Evolutionary conservation across 2,113 vertebrate species (phyloP), one percentile per base, ranked within the genome.

Genomic region (Cacatua alba): DNA sequence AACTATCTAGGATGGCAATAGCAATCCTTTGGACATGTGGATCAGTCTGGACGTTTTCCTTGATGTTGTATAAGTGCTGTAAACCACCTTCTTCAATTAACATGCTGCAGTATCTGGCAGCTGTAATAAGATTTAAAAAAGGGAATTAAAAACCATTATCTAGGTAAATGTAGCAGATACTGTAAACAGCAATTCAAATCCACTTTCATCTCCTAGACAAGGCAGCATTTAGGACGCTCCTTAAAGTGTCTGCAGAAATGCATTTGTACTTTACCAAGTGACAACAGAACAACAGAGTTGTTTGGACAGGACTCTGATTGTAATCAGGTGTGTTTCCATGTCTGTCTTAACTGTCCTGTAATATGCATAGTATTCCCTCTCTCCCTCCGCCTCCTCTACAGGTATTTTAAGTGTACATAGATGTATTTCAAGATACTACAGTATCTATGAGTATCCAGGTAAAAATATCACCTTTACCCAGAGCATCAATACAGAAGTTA

Each of bases 81-180:
- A 99, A 96, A 46, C 99, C 99, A 26, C 99, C 99, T 97, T 99
- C 99, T 97, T 99, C 99, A 96, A 99, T 98, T 97, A 99, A 91
- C 99, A 99, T 99, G 97, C 99, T 99, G 98, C 99, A 99, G 95
- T 99, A 99, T 13, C 99, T 98, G 76, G 98, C 92, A 8, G 99
- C 99, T 99, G 97, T 49, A 97, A 96, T 31, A 75, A 96, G 85
- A 97, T 24, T 76, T 5, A 12, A 87, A 31, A 89, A 82, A 72
- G 3, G 15, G 17, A 57, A 67, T 63, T 35, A 53, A 79, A 79
- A 37, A 2, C 21, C 41, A 21, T 63, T 69, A 67, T 55, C 35
- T 76, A 49, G 52, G 19, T 48, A 75, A 81, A 72, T 20, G 53
- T 74, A 91, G 60, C 49, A 88, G 78, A 76, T 65, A 74, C 26